Base-by-base conservation (phyloP, 2,888 invertebrate genomes). In the Acronicta psi region DNA sequence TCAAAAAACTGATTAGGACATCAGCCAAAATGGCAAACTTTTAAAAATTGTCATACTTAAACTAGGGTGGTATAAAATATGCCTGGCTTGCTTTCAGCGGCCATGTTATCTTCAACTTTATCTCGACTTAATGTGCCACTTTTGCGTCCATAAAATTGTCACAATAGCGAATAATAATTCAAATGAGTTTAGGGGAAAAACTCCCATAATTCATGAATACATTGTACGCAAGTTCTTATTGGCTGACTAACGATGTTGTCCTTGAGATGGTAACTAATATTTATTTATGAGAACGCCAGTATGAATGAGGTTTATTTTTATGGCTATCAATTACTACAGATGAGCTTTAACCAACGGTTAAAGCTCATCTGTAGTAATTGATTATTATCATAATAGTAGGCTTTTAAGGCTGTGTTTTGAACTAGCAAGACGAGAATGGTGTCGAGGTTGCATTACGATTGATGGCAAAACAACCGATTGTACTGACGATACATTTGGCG, bases 1-100 rank as follows among this genome's bases (percentile, higher is more conserved):
- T 69, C 65, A 69, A 74, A 63, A 45, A 55, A 51, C 66, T 60
- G 34, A 67, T 70, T 73, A 58, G 63, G 64, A 56, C 23, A 7
- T 8, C n/a, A 60, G 63, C 77, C 70, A 66, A 61, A 55, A 45
- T 52, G 47, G 16, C 51, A 36, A 31, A 18, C 29, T 40, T 43
- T 60, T 43, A 54, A 63, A 63, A 73, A 54, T 43, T 8, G 20
- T 34, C 23, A 17, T 31, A 51, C 44, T 43, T n/a, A 31, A 55
- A 45, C 38, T 52, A 44, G 31, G 46, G 25, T 34, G 5, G 11
- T 13, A 18, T 40, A 37, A 63, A 55, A 47, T 55, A 52, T 18
- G 17, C 16, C 53, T 75, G 75, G 75, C 71, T n/a, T 38, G 10
- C 25, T 34, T 62, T 77, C 75, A 75, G 34, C 43, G 9, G 1